phyloP scores from a whole-genome alignment of 1,140 invertebrate genomes.

The Drosophila arizonae region DNA sequence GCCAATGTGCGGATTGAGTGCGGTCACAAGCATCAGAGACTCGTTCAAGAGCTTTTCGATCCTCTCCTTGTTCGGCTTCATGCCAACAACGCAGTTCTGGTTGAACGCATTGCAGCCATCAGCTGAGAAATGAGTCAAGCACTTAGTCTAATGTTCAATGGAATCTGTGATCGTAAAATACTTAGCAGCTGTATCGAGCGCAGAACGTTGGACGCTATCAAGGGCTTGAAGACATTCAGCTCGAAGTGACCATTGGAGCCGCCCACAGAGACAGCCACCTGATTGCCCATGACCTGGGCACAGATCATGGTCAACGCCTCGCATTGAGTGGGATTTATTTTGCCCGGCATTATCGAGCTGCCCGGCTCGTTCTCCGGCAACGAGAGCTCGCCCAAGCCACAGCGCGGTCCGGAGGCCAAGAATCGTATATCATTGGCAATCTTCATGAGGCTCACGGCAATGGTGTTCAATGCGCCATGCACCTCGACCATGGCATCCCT shows the following conservation, averaged over 20 bases:
- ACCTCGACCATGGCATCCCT: conserved; percentile 98
- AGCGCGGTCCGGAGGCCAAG: conserved; percentile 97
- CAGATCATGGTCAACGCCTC: conserved; percentile 99
- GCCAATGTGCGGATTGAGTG: conserved; percentile 98
- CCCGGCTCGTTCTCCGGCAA: conserved; percentile 99
- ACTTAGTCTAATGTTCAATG: not conserved
- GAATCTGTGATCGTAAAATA: conserved; percentile 27
- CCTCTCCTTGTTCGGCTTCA: conserved; percentile 91
- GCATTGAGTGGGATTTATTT: conserved; percentile 99
- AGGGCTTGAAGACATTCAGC: conserved; percentile 98
- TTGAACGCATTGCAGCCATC: conserved; percentile 94
- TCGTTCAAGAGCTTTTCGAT: conserved; percentile 94
- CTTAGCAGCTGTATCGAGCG: conserved; percentile 94
- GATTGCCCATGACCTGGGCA: conserved; percentile 99
- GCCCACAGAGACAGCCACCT: conserved; percentile 95
- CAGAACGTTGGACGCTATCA: conserved; percentile 97
- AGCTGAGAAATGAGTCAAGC: conserved; percentile 66
- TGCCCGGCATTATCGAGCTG: conserved; percentile 99
- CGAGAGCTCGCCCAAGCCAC: conserved; percentile 95
- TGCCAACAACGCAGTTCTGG: conserved; percentile 96
- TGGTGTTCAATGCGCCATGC: conserved; percentile 96
- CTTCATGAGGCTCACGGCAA: conserved; percentile 98
- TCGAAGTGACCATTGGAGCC: conserved; percentile 99
- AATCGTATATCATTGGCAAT: conserved; percentile 98
- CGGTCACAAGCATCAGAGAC: conserved; percentile 98